Evolutionary conservation across 2,113 vertebrate species (phyloP), one percentile per base, ranked within the genome.

Genomic region (Perca schrenkii): DNA sequence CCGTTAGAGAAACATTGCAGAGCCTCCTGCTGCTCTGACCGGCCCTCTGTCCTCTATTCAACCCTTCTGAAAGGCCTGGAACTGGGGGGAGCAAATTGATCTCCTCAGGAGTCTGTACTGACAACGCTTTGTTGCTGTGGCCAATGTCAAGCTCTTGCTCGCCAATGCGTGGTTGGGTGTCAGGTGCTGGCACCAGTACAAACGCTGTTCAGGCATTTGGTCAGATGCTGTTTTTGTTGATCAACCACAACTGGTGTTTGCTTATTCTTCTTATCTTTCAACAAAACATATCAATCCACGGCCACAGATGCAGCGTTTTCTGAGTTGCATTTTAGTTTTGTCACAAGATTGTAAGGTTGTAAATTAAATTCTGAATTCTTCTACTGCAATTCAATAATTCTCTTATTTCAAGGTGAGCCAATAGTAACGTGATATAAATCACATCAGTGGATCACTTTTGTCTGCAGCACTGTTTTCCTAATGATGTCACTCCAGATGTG

Each of bases 401-500:
- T 63, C 40, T 2, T 22, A 52, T 80, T 85, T 86, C 61, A 65
- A 1, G 19, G 53, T 52, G 60, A 72, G 40, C 49, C 15, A 53
- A n/a, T 15, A 65, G 71, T 85, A 84, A 78, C 56, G 53, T 68
- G 34, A 84, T 65, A 82, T 82, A 81, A 73, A 86, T 91, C 77
- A 84, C 52, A 64, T 83, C 21, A 71, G 69, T 82, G 57, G 77
- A 79, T 82, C 28, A 57, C 47, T 87, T 34, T 34, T 65, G 88
- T 91, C 87, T 90, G 86, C 80, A 54, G 79, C 19, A 22, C 77
- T 90, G 88, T 90, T 92, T 89, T 92, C 25, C 22, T 80, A 71
- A 81, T 92, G 90, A 94, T 78, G 79, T 94, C 88, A 94, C 87
- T 88, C 90, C 91, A 94, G 92, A 94, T 93, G 92, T 94, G 81